Evolutionary conservation across 1,140 invertebrate species (phyloP).

Genomic region (Cotesia vestalis): DNA sequence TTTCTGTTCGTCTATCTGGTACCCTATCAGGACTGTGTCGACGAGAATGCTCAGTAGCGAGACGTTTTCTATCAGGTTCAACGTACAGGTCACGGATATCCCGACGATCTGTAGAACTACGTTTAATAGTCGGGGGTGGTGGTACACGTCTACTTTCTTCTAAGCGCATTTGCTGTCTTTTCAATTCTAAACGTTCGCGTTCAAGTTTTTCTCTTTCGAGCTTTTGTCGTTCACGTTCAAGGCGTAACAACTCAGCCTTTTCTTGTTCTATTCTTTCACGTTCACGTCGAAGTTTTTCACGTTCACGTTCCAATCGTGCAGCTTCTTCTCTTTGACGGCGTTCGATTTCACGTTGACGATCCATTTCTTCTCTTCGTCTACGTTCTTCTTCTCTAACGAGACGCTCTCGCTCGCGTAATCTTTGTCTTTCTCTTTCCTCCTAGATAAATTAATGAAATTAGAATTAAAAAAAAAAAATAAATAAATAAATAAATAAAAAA

Average conservation of each 20-base stretch:
- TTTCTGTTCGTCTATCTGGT: conserved; percentile 54
- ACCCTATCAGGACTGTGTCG: conserved; percentile 58
- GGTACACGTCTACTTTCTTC: conserved; percentile 60
- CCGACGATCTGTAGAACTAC: conserved; percentile 55
- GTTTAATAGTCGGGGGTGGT: conserved; percentile 59
- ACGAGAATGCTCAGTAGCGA: conserved; percentile 56
- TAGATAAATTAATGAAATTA: conserved; percentile 46
- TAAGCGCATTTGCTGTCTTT: conserved; percentile 74
- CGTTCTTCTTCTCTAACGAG: conserved; percentile 80
- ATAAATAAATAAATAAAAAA: neutral
- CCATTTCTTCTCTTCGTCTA: conserved; percentile 75
- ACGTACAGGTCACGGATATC: conserved; percentile 58
- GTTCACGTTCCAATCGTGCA: conserved; percentile 78
- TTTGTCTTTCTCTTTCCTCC: conserved; percentile 81
- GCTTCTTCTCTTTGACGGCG: conserved; percentile 83
- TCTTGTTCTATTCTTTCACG: conserved; percentile 81
- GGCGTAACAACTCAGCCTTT: conserved; percentile 79
- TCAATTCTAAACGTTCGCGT: conserved; percentile 82
- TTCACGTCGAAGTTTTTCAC: conserved; percentile 80
- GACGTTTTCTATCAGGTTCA: conserved; percentile 59
- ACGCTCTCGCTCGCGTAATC: conserved; percentile 79
- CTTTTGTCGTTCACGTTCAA: conserved; percentile 83
- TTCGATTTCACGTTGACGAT: conserved; percentile 79
- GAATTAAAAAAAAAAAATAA: conserved; percentile 7
- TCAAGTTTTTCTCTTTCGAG: conserved; percentile 85